Base-by-base conservation (phyloP, 92 coral and sea anemone species). In the Epizoanthus ramosus region DNA sequence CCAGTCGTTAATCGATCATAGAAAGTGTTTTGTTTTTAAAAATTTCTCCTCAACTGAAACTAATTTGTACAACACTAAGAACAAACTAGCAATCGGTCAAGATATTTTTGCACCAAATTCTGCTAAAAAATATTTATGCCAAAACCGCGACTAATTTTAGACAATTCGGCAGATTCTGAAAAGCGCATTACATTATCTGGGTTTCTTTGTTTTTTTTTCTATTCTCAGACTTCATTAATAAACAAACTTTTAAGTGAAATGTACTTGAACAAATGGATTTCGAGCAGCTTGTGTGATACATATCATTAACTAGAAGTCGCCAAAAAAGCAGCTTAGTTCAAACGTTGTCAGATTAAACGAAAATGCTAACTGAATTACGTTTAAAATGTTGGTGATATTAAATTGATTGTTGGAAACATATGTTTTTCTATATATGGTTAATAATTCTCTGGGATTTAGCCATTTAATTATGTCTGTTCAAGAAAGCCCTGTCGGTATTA, bases 231-330 rank as follows among this genome's bases (percentile, higher is more conserved):
- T 18, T 77, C 69, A 74, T 74, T 50, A 74, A 54, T 63, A 74
- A 52, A 21, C n/a, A 22, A 9, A 77, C 45, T 24, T 77, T 39
- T 59, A 41, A 77, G 54, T 47, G 21, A 61, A 77, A 77, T 61
- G 69, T 60, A 77, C 82, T 67, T 6, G 41, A 22, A 77, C 68
- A 75, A 75, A 39, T 21, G 71, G 0, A 45, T 13, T 77, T 60
- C 23, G 22, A 61, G 41, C 52, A 22, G 60, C 35, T 77, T 59
- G 58, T 61, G 71, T 77, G 17, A 39, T 43, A 23, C 18, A 23
- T 14, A 35, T 71, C 22, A 72, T 72, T 72, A 57, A 59, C 61
- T 47, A 8, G 12, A 9, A 47, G 54, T 47, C 54, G 15, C 54
- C 54, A 9, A 47, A 47, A 47, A 47, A n/a, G n/a, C 14, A 47